These are phyloP conservation scores for Alcis repandata DNA, from an alignment of 2,888 invertebrate genomes.

Conservation along the genomic window DNA sequence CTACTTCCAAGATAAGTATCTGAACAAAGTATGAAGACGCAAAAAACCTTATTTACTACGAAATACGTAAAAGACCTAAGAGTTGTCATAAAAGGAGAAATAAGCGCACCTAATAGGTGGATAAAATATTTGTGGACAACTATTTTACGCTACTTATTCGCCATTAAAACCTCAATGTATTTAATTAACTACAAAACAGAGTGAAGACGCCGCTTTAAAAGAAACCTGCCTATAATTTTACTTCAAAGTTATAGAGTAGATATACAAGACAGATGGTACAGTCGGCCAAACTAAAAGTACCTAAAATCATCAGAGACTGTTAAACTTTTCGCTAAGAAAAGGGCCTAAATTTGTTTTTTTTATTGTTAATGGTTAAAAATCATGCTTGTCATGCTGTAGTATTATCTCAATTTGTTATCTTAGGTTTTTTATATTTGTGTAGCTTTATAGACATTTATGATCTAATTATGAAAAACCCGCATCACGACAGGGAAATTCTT, in stretches of 20 bases:
- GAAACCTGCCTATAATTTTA: slow-evolving; percentile 64
- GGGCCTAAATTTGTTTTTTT: too few relatives aligned
- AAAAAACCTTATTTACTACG: slow-evolving; percentile 5
- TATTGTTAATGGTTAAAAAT: too few relatives aligned
- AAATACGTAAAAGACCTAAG: slow-evolving; percentile 11
- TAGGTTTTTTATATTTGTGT: background rate
- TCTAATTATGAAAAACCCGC: slow-evolving; percentile 15
- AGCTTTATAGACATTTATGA: background rate
- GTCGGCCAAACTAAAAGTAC: background rate
- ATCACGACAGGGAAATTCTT: slow-evolving; percentile 13
- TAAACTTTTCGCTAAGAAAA: background rate
- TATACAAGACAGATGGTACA: slow-evolving; percentile 12
- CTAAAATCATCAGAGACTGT: background rate
- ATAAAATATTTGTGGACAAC: slow-evolving; percentile 11
- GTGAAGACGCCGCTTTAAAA: slow-evolving; percentile 59
- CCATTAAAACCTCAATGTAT: slow-evolving; percentile 53
- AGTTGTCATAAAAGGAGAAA: slow-evolving; percentile 22
- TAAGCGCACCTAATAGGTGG: slow-evolving; percentile 22
- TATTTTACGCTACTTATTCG: slow-evolving; percentile 32
- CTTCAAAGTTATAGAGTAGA: slow-evolving; percentile 26
- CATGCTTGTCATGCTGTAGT: too few relatives aligned
- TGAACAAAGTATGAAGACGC: background rate
- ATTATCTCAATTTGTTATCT: background rate
- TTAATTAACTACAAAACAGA: slow-evolving; percentile 60
- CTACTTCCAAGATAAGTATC: background rate